These are phyloP conservation scores for Kryptopterus vitreolus DNA, from an alignment of 2,797 vertebrate species.

Conservation along the genomic window DNA sequence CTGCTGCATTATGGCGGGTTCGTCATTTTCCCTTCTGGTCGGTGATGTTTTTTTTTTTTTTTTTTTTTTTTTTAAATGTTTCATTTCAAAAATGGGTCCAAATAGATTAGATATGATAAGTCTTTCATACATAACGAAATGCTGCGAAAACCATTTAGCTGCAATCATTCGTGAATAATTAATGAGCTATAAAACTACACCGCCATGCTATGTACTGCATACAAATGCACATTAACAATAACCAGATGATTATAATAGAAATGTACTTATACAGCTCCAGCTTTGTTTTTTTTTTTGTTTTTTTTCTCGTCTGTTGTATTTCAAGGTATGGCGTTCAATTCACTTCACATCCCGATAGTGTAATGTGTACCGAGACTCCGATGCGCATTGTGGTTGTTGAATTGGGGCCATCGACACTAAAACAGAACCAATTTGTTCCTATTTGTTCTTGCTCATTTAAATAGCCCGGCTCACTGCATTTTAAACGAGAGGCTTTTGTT, in stretches of 20 bases:
- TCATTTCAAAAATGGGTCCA: too few relatives aligned
- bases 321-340: slow-evolving; percentile 24
- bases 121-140: not conserved
- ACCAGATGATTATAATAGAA: not conserved
- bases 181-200: not conserved
- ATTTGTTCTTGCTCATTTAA: slow-evolving; percentile 37
- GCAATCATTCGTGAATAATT: not conserved
- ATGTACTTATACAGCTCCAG: not conserved
- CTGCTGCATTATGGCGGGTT: not conserved
- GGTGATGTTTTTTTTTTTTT: not conserved
- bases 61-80: not conserved
- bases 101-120: not conserved
- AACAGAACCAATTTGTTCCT: slow-evolving; percentile 35
- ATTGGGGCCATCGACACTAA: slow-evolving; percentile 25
- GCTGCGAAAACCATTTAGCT: not conserved
- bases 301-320: not conserved
- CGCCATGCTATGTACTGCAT: not conserved
- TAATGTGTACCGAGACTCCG: slow-evolving; percentile 28
- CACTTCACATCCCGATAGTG: slow-evolving; percentile 16
- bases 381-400: slow-evolving; percentile 21
- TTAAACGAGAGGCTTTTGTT: slow-evolving; percentile 13
- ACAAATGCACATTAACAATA: not conserved
- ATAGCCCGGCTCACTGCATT: not conserved
- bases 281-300: too few relatives aligned
- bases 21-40: not conserved